Evolutionary conservation across 2,888 invertebrate genomes (phyloP).

Genomic region (Malacosoma neustria): DNA sequence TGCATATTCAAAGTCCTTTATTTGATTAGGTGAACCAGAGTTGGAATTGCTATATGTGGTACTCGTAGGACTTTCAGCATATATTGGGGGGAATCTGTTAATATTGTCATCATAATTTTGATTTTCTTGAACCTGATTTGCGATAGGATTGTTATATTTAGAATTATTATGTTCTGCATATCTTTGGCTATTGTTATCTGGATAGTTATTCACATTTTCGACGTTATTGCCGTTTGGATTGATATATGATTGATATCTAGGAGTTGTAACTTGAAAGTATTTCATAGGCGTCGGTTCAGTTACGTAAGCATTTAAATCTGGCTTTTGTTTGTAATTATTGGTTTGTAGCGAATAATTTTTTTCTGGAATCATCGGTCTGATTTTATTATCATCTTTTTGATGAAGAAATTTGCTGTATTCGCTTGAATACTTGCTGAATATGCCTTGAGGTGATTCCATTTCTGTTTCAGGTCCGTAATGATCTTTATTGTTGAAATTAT

Average conservation of each 20-base stretch:
- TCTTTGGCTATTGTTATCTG: neutral
- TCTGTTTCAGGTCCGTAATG: neutral
- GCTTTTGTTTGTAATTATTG: constrained; percentile 8
- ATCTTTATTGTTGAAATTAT: constrained; percentile 7
- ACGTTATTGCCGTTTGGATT: neutral
- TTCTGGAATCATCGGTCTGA: constrained; percentile 5
- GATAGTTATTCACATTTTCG: neutral
- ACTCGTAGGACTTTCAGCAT: too few relatives aligned
- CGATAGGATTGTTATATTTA: neutral
- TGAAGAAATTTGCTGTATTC: constrained; percentile 6
- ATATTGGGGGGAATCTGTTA: too few relatives aligned
- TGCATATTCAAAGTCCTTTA: too few relatives aligned
- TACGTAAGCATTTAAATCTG: constrained; percentile 9
- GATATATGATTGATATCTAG: neutral
- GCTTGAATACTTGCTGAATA: constrained; percentile 4
- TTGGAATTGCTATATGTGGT: too few relatives aligned
- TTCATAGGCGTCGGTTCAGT: constrained; percentile 12
- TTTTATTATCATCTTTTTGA: neutral
- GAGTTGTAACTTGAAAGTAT: neutral
- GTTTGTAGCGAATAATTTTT: constrained; percentile 10
- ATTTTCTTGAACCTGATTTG: neutral
- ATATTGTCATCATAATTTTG: neutral
- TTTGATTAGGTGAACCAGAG: too few relatives aligned
- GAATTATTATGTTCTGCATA: neutral
- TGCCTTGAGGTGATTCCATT: neutral